Percentiles rank a stretch among this genome's conserved stretches.
phyloP scores from a whole-genome alignment of 2,888 invertebrate species.

The Epinotia ramella region DNA sequence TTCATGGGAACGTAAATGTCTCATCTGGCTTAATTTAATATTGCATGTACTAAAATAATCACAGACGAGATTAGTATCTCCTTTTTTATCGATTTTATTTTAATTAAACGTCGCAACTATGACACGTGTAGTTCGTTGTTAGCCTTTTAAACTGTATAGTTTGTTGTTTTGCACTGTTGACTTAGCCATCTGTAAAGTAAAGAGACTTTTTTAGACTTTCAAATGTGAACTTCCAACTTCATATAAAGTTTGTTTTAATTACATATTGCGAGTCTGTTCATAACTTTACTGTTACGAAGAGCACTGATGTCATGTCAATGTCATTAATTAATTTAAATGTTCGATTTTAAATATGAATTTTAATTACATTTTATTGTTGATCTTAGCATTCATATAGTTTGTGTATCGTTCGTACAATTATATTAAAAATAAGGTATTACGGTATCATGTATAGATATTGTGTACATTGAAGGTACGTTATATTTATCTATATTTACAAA shows the following conservation, averaged over 20 bases:
- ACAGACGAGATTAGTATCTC: background rate
- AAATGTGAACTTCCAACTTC: slow-evolving; percentile 5
- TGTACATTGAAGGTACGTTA: slow-evolving; percentile 42
- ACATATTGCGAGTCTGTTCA: background rate
- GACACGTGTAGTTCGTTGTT: background rate
- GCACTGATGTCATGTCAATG: background rate
- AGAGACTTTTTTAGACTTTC: background rate
- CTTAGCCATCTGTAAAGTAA: background rate
- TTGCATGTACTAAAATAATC: background rate
- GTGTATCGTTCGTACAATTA: slow-evolving; percentile 26
- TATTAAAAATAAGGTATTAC: slow-evolving; percentile 32
- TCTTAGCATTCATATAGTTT: slow-evolving; percentile 35
- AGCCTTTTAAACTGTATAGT: background rate
- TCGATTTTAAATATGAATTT: slow-evolving; percentile 14
- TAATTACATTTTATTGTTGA: slow-evolving; percentile 41
- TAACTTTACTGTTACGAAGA: slow-evolving; percentile 12
- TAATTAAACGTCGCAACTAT: background rate
- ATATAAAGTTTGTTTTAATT: background rate
- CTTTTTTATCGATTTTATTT: background rate
- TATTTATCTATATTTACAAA: slow-evolving; percentile 47
- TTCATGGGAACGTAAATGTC: background rate
- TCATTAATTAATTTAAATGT: slow-evolving; percentile 34
- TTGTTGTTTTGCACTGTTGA: slow-evolving; percentile 15
- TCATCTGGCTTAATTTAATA: background rate
- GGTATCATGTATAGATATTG: slow-evolving; percentile 39